These are phyloP conservation scores for Mesaphorura yosii DNA, from an alignment of 1,140 invertebrate species.

Conservation along the genomic window DNA sequence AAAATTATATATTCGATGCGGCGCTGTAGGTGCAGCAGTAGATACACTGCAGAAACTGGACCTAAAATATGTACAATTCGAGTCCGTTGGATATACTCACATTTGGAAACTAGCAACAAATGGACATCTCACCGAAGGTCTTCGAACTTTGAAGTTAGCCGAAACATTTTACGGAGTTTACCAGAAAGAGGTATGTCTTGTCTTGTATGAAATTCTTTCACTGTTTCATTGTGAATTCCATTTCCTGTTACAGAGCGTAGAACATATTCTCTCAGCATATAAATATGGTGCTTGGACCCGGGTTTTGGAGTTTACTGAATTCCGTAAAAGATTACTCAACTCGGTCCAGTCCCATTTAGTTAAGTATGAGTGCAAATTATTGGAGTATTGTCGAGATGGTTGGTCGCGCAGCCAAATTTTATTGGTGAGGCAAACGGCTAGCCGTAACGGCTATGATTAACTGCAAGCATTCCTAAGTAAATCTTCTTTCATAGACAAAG, in stretches of 20 bases:
- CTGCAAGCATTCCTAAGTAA: no score
- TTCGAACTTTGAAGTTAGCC: constrained; percentile 53
- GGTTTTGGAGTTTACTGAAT: constrained; percentile 78
- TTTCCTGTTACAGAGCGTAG: constrained; percentile 55
- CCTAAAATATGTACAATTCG: constrained; percentile 87
- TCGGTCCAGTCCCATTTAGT: constrained; percentile 68
- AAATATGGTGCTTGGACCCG: constrained; percentile 88
- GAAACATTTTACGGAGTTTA: constrained; percentile 76
- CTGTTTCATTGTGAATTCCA: background rate
- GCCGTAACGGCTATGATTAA: no score
- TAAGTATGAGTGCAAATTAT: constrained; percentile 63
- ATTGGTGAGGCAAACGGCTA: no score
- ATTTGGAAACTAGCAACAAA: constrained; percentile 55
- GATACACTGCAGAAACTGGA: constrained; percentile 49
- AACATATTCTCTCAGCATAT: constrained; percentile 81
- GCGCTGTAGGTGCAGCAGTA: constrained; percentile 37
- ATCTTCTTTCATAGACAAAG: no score
- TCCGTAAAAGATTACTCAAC: constrained; percentile 63
- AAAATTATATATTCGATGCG: constrained; percentile 57
- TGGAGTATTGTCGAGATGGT: constrained; percentile 40
- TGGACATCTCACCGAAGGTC: constrained; percentile 53
- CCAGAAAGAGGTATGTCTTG: constrained; percentile 60
- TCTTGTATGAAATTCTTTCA: background rate
- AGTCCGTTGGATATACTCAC: constrained; percentile 77
- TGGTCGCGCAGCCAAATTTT: background rate